These are phyloP conservation scores for Eilema sororculum DNA, from an alignment of 2,888 invertebrate species.

Conservation along the genomic window DNA sequence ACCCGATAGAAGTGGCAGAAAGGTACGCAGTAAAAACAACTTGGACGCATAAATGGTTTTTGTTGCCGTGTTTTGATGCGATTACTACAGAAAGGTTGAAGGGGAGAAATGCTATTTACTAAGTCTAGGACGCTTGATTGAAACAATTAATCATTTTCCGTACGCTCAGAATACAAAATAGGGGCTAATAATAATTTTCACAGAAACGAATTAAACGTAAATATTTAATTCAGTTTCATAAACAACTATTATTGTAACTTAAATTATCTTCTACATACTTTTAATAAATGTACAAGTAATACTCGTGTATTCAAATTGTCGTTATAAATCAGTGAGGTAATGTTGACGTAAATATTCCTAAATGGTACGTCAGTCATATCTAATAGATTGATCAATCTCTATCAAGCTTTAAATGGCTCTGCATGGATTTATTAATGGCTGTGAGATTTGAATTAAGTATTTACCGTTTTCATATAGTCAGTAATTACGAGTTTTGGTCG, in stretches of 20 bases:
- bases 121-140: conserved; percentile 29
- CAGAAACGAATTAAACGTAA: background rate
- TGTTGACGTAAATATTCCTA: conserved; percentile 38
- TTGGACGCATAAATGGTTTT: conserved; percentile 41
- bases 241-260: conserved; percentile 1
- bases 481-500: conserved; percentile 44
- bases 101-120: conserved; percentile 37
- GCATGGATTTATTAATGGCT: conserved; percentile 49
- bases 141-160: conserved; percentile 24
- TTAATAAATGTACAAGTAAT: conserved; percentile 16
- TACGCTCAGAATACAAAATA: conserved; percentile 19
- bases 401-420: conserved; percentile 42
- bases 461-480: conserved; percentile 44
- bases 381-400: conserved; percentile 54
- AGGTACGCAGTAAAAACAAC: conserved; percentile 32
- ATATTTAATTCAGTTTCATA: background rate
- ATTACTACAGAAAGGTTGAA: conserved; percentile 38
- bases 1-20: conserved; percentile 43
- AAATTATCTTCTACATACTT: conserved; percentile 6
- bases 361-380: conserved; percentile 41
- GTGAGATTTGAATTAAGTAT: conserved; percentile 51
- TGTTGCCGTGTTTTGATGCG: conserved; percentile 39
- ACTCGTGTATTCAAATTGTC: conserved; percentile 4
- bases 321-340: conserved; percentile 37
- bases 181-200: conserved; percentile 3